phyloP scores from a whole-genome alignment of 2,888 invertebrate species.

The Metopia argyrocephala region DNA sequence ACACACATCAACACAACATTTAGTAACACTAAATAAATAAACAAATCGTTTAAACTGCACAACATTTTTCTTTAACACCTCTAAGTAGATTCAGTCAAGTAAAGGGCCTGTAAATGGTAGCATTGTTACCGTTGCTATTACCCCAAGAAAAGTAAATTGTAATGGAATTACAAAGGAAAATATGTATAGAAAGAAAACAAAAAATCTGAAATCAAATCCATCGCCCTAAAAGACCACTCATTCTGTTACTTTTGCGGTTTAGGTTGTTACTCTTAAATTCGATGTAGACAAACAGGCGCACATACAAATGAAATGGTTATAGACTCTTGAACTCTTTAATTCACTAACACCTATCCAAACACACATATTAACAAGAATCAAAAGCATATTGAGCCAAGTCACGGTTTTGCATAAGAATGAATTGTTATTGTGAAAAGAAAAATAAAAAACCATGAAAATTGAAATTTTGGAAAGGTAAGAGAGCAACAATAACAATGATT shows the following conservation, averaged over 20 bases:
- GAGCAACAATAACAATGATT: neutral
- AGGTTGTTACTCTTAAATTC: neutral
- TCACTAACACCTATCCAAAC: neutral
- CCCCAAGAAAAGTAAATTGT: too few relatives aligned
- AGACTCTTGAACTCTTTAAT: neutral
- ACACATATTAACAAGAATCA: neutral
- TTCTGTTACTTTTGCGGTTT: neutral
- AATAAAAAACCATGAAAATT: neutral
- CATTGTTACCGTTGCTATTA: too few relatives aligned
- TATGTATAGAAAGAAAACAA: neutral
- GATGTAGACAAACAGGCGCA: neutral
- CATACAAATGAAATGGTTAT: neutral
- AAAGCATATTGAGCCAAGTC: conserved; percentile 13
- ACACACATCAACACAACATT: neutral
- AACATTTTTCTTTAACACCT: conserved; percentile 37
- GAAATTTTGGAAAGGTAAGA: neutral
- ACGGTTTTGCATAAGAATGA: conserved; percentile 58
- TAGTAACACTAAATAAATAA: conserved; percentile 42
- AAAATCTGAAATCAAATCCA: neutral
- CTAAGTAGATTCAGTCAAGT: conserved; percentile 7
- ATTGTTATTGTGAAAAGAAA: conserved; percentile 24
- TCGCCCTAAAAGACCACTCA: neutral
- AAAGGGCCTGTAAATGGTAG: neutral
- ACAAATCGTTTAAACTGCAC: conserved; percentile 33
- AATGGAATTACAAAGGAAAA: too few relatives aligned